A percentile compares a stretch with the other conserved stretches of the same genome.
Evolutionary conservation across 2,113 vertebrate species (phyloP).

Genomic region (Hoplias malabaricus): DNA sequence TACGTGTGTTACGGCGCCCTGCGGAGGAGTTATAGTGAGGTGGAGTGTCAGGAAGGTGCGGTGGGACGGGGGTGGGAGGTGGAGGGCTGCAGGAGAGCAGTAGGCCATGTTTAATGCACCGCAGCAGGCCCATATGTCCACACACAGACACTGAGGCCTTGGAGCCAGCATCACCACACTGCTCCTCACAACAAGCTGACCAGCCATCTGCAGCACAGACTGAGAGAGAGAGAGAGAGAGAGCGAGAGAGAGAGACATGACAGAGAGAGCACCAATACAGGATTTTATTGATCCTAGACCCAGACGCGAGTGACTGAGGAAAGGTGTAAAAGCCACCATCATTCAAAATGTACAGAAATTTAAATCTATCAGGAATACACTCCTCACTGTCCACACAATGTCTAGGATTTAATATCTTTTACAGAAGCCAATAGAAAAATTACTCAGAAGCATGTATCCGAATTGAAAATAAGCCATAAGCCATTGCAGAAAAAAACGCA

Average conservation of each 20-base stretch:
- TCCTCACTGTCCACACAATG: background rate
- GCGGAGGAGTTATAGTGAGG: slow-evolving; percentile 31
- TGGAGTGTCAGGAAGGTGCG: background rate
- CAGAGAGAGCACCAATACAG: slow-evolving; percentile 34
- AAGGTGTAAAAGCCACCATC: too few species aligned
- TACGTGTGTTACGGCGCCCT: slow-evolving; percentile 25
- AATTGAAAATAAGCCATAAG: too few species aligned
- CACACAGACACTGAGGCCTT: slow-evolving; percentile 59
- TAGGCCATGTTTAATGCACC: slow-evolving; percentile 65
- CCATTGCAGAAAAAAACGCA: too few species aligned
- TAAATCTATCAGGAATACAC: too few species aligned
- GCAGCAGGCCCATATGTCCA: slow-evolving; percentile 75
- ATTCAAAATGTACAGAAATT: too few species aligned
- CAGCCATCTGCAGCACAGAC: slow-evolving; percentile 70
- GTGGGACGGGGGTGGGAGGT: slow-evolving; percentile 1
- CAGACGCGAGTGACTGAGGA: too few species aligned
- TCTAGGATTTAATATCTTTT: too few species aligned
- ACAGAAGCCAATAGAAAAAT: too few species aligned
- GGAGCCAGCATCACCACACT: slow-evolving; percentile 68
- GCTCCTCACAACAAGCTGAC: slow-evolving; percentile 69
- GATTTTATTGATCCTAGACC: too few species aligned
- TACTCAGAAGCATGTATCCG: too few species aligned
- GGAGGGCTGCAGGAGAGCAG: slow-evolving; percentile 45
- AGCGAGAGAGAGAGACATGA: too few species aligned
- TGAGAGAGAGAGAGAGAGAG: too few species aligned